Base-by-base conservation (phyloP, 2,113 vertebrate genomes). In the Centropus bengalensis region DNA sequence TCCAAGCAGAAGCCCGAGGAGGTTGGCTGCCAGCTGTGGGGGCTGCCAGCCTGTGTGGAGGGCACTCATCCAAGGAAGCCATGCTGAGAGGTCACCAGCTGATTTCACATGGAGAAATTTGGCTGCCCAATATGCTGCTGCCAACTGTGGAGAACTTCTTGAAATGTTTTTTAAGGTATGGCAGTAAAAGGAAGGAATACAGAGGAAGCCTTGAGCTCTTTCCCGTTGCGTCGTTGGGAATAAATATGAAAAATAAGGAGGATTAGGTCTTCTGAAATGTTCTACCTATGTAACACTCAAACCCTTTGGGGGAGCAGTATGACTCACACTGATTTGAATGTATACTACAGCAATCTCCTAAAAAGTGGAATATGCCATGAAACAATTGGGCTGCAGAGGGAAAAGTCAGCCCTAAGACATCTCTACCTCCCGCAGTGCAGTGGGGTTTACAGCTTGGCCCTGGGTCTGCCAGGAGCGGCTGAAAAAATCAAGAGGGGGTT, bases 211-310 rank as follows among this genome's bases (percentile, higher is more conserved):
- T 92, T 3, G 2, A 36, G 47, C 71, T 67, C 49, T 88, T 24
- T 70, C 16, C 44, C 68, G 4, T 40, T 67, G 89, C 4, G 0
- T 81, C 3, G 0, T 15, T 80, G 88, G 79, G 91, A 90, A 40
- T 62, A 90, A 88, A 51, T 19, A 22, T 86, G 73, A 90, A 90
- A 95, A 96, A 91, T 64, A 63, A 91, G 87, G 36, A 92, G 36
- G 45, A 70, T 49, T 27, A 8, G 56, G 62, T 84, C 85, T 93
- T 96, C 64, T 83, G 76, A 93, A 94, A 67, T 54, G n/a, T 71
- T 88, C 76, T 90, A 84, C 51, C 62, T 64, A 0, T 84, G 74
- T 81, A 86, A 71, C 60, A 21, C 76, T 94, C 44, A 16, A 62
- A 54, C 49, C 90, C 73, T 94, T 86, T 54, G 62, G 58, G 94